Evolutionary conservation across 2,888 invertebrate genomes (phyloP), one percentile per base, ranked within the genome.

Genomic region (Falcaria lacertinaria): DNA sequence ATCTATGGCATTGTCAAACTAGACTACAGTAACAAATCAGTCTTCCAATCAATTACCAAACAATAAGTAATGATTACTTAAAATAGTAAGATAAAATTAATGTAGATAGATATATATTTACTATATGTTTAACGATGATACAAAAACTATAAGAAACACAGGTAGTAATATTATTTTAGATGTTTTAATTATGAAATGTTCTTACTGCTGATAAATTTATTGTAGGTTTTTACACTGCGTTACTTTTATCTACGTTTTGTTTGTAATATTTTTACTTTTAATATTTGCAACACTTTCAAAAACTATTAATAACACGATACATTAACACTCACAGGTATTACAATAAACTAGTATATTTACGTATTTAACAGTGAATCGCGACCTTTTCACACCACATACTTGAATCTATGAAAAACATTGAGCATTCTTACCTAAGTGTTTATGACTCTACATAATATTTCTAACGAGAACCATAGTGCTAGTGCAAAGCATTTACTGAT

Each of bases 11-110:
- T 88, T 86, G 78, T 83, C 82, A 80, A 88, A 89, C 87, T 89
- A 89, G 88, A 89, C 87, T 88, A 88, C 74, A 86, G 77, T 87
- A 89, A 88, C 85, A 83, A 87, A 89, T 90, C 90, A 90, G 90
- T 90, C 90, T 90, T 90, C 76, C 72, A 83, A 79, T 76, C 54
- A 79, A 84, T 79, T 84, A 86, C 66, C 69, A 81, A 85, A 81
- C 76, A 80, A 84, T 77, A 80, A 76, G 73, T 75, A 77, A 74
- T 66, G 64, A 67, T 66, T 63, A 63, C 70, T 74, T 78, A 75
- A 78, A 77, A 77, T 72, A 59, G 63, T 67, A 62, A 56, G 53
- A 67, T 68, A 74, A 60, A 60, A 64, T 68, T 74, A 72, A 63
- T 60, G 22, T 22, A 37, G 13, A 7, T 22, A 22, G 14, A 22